These are phyloP conservation scores for Pararge aegeria DNA, from an alignment of 1,140 invertebrate species.

Conservation along the genomic window DNA sequence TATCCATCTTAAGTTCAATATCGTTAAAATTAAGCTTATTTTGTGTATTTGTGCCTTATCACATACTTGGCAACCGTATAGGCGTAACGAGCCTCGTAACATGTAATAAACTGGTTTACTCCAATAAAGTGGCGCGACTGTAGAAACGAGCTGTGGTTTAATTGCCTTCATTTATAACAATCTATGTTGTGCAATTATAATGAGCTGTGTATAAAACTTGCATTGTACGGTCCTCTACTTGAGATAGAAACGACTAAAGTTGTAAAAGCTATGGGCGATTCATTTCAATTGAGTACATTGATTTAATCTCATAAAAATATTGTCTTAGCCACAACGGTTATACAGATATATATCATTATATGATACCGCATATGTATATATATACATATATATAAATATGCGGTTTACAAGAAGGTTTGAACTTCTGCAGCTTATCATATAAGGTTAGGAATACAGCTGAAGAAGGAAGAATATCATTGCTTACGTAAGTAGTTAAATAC, in stretches of 20 bases:
- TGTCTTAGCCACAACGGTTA: too few relatives aligned
- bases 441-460: too few relatives aligned
- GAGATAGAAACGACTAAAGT: neutral
- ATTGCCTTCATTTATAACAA: conserved; percentile 65
- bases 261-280: too few relatives aligned
- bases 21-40: neutral
- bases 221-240: neutral
- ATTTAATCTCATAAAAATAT: too few relatives aligned
- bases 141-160: conserved; percentile 42
- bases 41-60: conserved; percentile 47
- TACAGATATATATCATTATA: too few relatives aligned
- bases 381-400: too few relatives aligned
- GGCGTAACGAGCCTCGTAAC: conserved; percentile 68
- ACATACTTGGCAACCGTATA: conserved; percentile 61
- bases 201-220: conserved; percentile 20
- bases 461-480: too few relatives aligned
- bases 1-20: neutral
- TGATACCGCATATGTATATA: too few relatives aligned
- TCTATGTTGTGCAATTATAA: conserved; percentile 41
- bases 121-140: conserved; percentile 60
- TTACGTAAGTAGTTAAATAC: too few relatives aligned
- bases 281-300: too few relatives aligned
- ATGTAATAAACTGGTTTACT: conserved; percentile 71
- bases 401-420: too few relatives aligned
- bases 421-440: too few relatives aligned